These are phyloP conservation scores for Yasuhikotakia modesta DNA, from an alignment of 2,797 vertebrate species.

Conservation along the genomic window DNA sequence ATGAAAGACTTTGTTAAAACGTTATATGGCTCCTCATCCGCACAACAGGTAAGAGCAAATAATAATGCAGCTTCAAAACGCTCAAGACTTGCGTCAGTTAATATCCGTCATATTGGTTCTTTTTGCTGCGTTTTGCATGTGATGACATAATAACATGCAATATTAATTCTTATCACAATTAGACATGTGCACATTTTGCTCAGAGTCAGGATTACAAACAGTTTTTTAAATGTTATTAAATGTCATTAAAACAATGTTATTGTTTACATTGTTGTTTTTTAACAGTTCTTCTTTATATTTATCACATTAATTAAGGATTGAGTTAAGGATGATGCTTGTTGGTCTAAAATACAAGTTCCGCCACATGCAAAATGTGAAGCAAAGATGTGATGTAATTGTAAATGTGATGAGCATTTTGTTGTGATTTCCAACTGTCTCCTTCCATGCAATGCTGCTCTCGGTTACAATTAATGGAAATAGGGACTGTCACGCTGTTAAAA, in stretches of 20 bases:
- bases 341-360: background rate
- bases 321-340: background rate
- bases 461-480: background rate
- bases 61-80: background rate
- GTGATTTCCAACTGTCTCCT: too few species aligned
- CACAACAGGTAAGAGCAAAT: conserved; percentile 39
- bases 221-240: background rate
- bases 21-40: conserved; percentile 46
- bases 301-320: too few species aligned
- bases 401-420: too few species aligned
- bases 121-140: conserved; percentile 27
- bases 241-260: background rate
- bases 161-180: conserved; percentile 17
- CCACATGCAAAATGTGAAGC: too few species aligned
- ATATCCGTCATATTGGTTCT: conserved; percentile 1
- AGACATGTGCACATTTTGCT: conserved; percentile 3
- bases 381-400: too few species aligned
- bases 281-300: background rate
- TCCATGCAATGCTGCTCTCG: too few species aligned
- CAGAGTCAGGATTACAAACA: conserved; percentile 3
- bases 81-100: background rate
- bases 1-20: background rate
- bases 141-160: conserved; percentile 18
- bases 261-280: background rate
- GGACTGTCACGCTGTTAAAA: background rate